Conservation (phyloP, 92 coral and sea anemone species). For the Ricordea florida region DNA sequence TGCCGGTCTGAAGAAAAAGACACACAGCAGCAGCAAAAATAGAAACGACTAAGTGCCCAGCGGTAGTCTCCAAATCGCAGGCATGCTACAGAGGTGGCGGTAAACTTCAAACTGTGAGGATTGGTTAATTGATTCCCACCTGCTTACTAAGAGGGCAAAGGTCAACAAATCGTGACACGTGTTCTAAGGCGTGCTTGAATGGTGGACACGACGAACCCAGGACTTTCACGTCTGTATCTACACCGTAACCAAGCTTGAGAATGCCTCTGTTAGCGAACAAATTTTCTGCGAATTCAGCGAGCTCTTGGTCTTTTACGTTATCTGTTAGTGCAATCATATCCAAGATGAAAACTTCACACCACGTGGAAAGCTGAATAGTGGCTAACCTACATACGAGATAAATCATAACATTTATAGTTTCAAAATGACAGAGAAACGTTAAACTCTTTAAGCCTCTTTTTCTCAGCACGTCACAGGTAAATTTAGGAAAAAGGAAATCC, state of each 20-base stretch:
- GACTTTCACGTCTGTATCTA: conserved; percentile 87
- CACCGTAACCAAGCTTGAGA: conserved; percentile 92
- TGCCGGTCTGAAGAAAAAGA: too few relatives aligned
- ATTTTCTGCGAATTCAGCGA: conserved; percentile 67
- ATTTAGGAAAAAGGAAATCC: too few relatives aligned
- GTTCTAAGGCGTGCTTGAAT: conserved; percentile 65
- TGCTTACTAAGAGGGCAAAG: conserved; percentile 90
- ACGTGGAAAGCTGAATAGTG: conserved; percentile 86
- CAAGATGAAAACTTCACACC: conserved; percentile 75
- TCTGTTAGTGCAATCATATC: conserved; percentile 82
- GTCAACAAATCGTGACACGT: conserved; percentile 89
- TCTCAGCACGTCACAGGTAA: too few relatives aligned
- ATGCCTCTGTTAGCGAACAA: conserved; percentile 83
- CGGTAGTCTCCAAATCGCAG: too few relatives aligned
- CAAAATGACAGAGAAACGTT: not conserved
- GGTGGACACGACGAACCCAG: conserved; percentile 84
- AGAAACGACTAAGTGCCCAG: too few relatives aligned
- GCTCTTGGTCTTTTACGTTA: conserved; percentile 50
- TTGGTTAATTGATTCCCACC: too few relatives aligned
- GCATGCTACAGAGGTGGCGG: too few relatives aligned
- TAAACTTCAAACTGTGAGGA: too few relatives aligned
- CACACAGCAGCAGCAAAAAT: too few relatives aligned
- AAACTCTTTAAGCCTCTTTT: not conserved
- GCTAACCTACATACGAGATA: conserved; percentile 65
- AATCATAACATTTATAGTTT: not conserved